These are phyloP conservation scores for Palloptera scutellata DNA, from an alignment of 2,888 invertebrate genomes.

Conservation along the genomic window DNA sequence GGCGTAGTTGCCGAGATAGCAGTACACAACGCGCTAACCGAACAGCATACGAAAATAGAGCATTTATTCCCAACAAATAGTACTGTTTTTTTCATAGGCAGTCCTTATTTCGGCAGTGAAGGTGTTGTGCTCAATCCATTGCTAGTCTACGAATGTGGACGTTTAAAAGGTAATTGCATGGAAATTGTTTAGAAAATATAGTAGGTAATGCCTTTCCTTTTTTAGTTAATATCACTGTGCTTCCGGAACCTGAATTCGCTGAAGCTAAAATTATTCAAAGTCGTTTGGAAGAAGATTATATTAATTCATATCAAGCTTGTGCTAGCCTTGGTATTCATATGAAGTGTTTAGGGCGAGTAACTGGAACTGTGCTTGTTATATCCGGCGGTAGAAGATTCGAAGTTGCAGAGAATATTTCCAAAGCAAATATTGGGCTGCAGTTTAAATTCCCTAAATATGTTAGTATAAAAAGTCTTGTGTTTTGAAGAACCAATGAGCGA, in stretches of 20 bases:
- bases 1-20: conserved; percentile 51
- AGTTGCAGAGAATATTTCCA: conserved; percentile 64
- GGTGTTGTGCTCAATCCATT: conserved; percentile 72
- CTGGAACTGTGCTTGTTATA: conserved; percentile 81
- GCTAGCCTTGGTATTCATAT: conserved; percentile 69
- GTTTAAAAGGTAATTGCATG: conserved; percentile 52
- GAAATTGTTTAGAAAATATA: conserved; percentile 1
- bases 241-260: conserved; percentile 54
- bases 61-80: conserved; percentile 76
- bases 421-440: conserved; percentile 86
- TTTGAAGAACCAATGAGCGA: too few relatives aligned
- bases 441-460: conserved; percentile 89
- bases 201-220: too few relatives aligned
- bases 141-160: conserved; percentile 56
- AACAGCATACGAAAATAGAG: conserved; percentile 58
- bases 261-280: conserved; percentile 48
- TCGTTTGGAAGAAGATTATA: conserved; percentile 47
- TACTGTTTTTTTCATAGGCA: conserved; percentile 78
- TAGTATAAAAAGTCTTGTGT: conserved; percentile 27
- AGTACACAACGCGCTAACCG: conserved; percentile 58
- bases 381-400: conserved; percentile 64
- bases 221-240: conserved; percentile 56
- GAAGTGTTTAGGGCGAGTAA: conserved; percentile 82
- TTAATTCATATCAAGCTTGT: conserved; percentile 51
- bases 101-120: conserved; percentile 81